Base-by-base conservation (phyloP, 2,113 vertebrate genomes). In the Mesocricetus auratus region DNA sequence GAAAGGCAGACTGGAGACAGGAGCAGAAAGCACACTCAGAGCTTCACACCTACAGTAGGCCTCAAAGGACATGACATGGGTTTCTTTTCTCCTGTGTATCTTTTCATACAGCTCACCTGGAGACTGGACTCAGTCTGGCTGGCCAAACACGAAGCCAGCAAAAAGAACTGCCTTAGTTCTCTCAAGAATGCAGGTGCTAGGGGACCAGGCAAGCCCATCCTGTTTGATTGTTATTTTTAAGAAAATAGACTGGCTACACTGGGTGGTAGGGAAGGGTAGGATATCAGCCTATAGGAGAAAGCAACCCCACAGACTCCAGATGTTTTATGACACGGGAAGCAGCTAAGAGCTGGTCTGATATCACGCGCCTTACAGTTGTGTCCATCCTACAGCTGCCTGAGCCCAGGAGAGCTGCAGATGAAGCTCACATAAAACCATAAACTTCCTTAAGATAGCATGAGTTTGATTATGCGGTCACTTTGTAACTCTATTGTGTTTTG, bases 121-220 rank as follows among this genome's bases (percentile, higher is more conserved):
- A 73, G 22, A 31, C 13, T 1, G 69, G 21, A 66, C 50, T 56
- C 0, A 0, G 1, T 10, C 58, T 73, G 62, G 39, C 15, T 33
- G 33, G 16, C 33, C 60, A 78, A 71, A 53, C 83, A 58, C 21
- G 31, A 36, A 68, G 47, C 42, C 47, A 56, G 58, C 39, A 77
- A 24, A 74, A 62, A 42, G 31, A 42, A 53, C 5, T 7, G n/a
- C 68, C 16, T 78, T 21, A 64, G 29, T 45, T 36, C 73, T 79
- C 36, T 42, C 13, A 16, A 42, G 42, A 62, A 71, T 56, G 45
- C 1, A 0, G 10, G 29, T 6, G 22, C 22, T 10, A n/a, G 75
- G 3, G 5, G 7, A 33, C 45, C 42, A n/a, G 42, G 26, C 21
- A 73, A 33, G 39, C 53, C 29, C 71, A 22, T 31, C 56, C 7